Conservation (phyloP, 2,888 invertebrate genomes). For the Drosophila nigritarsus region DNA sequence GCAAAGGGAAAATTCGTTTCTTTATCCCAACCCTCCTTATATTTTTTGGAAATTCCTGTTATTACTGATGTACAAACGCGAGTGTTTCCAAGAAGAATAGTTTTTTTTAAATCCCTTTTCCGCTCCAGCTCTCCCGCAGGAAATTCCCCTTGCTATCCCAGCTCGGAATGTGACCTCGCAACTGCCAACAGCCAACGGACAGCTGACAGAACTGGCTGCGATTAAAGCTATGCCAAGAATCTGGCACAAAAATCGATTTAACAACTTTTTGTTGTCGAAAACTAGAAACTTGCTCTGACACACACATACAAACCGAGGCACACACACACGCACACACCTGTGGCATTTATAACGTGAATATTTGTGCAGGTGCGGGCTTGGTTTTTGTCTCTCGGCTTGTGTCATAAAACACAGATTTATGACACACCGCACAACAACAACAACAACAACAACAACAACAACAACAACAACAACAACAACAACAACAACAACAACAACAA, state of each 20-base stretch:
- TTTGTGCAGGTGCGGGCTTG: conserved; percentile 54
- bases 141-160: background rate
- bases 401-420: conserved; percentile 48
- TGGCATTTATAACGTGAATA: conserved; percentile 46
- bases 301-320: conserved; percentile 16
- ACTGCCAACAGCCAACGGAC: conserved; percentile 30
- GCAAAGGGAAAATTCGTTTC: background rate
- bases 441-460: background rate
- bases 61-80: background rate
- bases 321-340: conserved; percentile 28
- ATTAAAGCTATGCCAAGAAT: conserved; percentile 68
- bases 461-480: background rate
- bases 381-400: conserved; percentile 33
- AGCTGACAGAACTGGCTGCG: conserved; percentile 17
- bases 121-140: background rate
- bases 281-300: conserved; percentile 44
- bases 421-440: conserved; percentile 30
- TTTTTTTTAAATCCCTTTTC: background rate
- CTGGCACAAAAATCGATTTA: conserved; percentile 53
- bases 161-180: background rate
- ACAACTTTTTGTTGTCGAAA: conserved; percentile 14
- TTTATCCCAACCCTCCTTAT: background rate
- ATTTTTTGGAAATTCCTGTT: background rate
- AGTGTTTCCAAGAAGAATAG: background rate
- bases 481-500: background rate